Percentiles rank a stretch among this genome's conserved stretches.
Evolutionary conservation across 1,140 invertebrate genomes (phyloP).

Genomic region (Chionoecetes opilio): DNA sequence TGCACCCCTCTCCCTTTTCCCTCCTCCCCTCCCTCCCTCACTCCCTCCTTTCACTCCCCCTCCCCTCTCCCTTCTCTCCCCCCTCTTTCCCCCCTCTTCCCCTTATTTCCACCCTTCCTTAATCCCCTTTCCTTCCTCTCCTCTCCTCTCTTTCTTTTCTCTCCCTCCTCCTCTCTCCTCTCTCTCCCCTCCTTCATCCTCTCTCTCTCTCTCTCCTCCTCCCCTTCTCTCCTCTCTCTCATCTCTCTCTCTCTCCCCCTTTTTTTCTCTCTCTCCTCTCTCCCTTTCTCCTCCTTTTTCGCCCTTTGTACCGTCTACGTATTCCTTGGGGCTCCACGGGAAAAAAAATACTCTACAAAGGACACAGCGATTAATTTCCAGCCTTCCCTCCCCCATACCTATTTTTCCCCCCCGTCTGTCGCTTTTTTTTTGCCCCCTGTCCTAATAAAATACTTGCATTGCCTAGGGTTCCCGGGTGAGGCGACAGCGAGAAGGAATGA

Average conservation of each 20-base stretch:
- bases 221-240: not conserved
- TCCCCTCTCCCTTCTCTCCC: not conserved
- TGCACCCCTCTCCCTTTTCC: not conserved
- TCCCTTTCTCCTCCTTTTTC: not conserved
- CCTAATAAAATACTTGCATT: not conserved
- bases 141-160: not conserved
- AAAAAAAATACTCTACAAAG: not conserved
- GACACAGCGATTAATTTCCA: constrained; percentile 28
- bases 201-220: not conserved
- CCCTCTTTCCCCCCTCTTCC: not conserved
- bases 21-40: not conserved
- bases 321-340: constrained; percentile 19
- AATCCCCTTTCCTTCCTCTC: not conserved
- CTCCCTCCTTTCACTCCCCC: not conserved
- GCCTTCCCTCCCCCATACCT: not conserved
- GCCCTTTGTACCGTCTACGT: constrained; percentile 31
- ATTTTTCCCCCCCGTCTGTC: not conserved
- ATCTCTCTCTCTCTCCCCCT: not conserved
- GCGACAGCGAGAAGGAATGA: not conserved
- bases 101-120: not conserved
- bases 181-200: not conserved
- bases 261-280: not conserved
- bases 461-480: not conserved
- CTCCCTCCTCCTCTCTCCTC: not conserved
- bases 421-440: constrained; percentile 1